phyloP scores from a whole-genome alignment of 2,113 vertebrate genomes.

The Chaetura pelagica region DNA sequence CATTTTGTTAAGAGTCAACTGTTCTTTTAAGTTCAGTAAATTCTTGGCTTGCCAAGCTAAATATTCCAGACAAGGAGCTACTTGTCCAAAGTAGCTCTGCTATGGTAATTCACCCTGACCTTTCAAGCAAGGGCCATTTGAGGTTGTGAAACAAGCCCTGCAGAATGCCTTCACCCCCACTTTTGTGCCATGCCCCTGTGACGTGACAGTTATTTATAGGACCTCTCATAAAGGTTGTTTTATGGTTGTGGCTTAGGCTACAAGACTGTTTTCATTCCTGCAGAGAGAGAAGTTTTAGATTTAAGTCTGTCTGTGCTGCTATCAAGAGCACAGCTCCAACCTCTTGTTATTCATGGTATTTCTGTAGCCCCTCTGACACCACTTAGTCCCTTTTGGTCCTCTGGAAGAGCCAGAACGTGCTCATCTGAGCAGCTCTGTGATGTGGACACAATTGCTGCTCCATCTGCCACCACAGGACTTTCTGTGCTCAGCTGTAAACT shows the following conservation, averaged over 20 bases:
- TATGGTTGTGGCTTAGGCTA: background rate
- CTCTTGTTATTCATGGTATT: background rate
- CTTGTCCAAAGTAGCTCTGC: background rate
- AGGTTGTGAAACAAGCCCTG: background rate
- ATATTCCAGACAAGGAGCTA: background rate
- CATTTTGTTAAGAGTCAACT: background rate
- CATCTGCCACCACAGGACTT: background rate
- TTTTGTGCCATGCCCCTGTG: background rate
- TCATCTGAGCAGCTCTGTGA: background rate
- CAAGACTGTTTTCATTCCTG: background rate
- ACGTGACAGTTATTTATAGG: background rate
- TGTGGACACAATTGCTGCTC: background rate
- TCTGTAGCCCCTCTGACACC: background rate
- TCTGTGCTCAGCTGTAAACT: background rate
- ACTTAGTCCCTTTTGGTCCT: background rate
- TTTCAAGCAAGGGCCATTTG: background rate
- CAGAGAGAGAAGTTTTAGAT: background rate
- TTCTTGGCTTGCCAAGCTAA: background rate
- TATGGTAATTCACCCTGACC: background rate
- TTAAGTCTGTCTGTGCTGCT: background rate
- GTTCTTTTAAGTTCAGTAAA: constrained; percentile 1
- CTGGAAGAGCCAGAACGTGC: background rate
- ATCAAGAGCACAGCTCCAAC: background rate
- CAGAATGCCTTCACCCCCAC: background rate
- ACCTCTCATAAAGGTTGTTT: background rate